Percentiles rank a stretch among this genome's conserved stretches.
phyloP scores from a whole-genome alignment of 2,888 invertebrate genomes.

The Tridacna crocea region DNA sequence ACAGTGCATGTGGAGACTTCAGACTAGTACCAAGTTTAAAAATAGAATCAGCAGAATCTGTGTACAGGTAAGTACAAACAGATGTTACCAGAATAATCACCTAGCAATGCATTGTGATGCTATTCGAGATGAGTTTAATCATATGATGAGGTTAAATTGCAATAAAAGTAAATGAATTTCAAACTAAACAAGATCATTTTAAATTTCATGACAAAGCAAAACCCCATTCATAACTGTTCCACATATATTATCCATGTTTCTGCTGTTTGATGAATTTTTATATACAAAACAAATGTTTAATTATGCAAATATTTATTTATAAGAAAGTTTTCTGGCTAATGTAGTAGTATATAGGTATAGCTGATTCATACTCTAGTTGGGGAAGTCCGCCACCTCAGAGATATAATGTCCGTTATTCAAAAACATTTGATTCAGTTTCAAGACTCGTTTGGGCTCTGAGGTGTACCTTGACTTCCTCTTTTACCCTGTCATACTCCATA shows the following conservation, averaged over 20 bases:
- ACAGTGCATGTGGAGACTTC: too few relatives aligned
- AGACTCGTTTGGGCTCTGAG: constrained; percentile 62
- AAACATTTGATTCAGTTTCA: constrained; percentile 60
- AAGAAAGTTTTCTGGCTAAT: neutral
- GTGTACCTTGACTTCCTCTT: constrained; percentile 64
- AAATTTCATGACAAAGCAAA: too few relatives aligned
- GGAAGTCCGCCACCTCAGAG: constrained; percentile 55
- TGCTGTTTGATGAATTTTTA: too few relatives aligned
- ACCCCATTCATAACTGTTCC: too few relatives aligned
- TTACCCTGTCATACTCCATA: neutral
- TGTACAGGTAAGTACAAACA: constrained; percentile 2
- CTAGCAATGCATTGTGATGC: neutral
- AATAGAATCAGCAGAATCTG: neutral
- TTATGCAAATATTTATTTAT: neutral
- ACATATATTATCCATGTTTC: too few relatives aligned
- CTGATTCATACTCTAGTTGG: neutral
- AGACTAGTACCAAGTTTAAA: neutral
- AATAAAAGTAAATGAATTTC: too few relatives aligned
- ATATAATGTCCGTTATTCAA: constrained; percentile 44
- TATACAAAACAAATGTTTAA: too few relatives aligned
- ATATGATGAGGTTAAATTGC: too few relatives aligned
- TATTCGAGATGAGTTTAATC: too few relatives aligned
- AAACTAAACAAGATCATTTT: too few relatives aligned
- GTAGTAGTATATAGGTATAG: constrained; percentile 2
- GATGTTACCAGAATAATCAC: neutral